Conservation (phyloP, 2,113 vertebrate species). For the Castor canadensis region DNA sequence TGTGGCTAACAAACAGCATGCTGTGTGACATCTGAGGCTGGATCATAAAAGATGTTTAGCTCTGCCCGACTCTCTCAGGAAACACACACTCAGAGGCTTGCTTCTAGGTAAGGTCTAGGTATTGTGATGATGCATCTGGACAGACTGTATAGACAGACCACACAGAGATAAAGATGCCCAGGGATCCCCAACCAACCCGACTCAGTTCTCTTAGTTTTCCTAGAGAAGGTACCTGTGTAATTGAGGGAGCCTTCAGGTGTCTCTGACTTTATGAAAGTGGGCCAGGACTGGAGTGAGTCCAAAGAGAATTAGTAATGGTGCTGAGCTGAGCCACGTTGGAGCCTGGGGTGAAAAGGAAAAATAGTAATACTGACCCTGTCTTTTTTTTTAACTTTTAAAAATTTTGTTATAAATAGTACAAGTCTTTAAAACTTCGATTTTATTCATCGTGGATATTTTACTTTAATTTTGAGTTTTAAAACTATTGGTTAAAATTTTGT, state of each 20-base stretch:
- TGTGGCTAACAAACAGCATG: not conserved
- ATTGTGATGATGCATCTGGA: not conserved
- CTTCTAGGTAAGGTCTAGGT: not conserved
- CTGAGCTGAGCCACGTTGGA: not conserved
- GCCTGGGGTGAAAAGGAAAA: not conserved
- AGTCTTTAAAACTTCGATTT: not conserved
- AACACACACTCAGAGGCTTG: not conserved
- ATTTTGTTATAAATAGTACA: no score
- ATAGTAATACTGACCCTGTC: not conserved
- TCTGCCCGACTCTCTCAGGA: not conserved
- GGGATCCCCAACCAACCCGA: no score
- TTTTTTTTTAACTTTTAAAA: no score
- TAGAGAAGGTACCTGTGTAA: no score
- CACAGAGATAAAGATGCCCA: not conserved
- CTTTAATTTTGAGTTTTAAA: not conserved
- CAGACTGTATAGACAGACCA: not conserved
- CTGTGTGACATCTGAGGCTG: not conserved
- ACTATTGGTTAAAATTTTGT: not conserved
- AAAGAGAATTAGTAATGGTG: not conserved
- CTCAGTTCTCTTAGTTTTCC: no score
- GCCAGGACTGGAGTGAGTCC: rapidly evolving
- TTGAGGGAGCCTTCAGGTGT: not conserved
- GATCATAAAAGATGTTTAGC: not conserved
- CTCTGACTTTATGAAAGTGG: not conserved
- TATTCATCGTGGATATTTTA: not conserved